Evolutionary conservation across 2,888 invertebrate species (phyloP).

Genomic region (Agrochola lychnidis): DNA sequence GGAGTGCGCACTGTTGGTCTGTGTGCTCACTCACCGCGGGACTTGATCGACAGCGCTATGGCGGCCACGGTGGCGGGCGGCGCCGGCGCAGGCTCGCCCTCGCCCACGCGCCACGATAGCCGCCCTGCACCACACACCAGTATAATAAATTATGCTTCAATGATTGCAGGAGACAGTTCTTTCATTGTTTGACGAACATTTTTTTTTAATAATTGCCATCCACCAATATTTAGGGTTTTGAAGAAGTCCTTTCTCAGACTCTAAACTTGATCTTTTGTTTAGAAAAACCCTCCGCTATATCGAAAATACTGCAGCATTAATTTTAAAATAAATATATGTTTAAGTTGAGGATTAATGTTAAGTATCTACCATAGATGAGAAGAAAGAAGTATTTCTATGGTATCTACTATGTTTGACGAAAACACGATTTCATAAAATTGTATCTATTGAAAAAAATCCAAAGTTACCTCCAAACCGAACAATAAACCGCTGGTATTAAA

Average conservation of each 20-base stretch:
- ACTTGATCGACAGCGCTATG: conserved; percentile 86
- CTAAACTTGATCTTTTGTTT: conserved; percentile 12
- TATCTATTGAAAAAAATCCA: too few species aligned
- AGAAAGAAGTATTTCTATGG: too few species aligned
- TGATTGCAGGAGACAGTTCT: not conserved
- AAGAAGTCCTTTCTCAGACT: not conserved
- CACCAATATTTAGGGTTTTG: not conserved
- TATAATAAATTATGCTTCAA: not conserved
- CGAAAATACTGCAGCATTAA: too few species aligned
- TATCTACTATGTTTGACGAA: too few species aligned
- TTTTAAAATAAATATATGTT: too few species aligned
- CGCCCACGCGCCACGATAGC: conserved; percentile 64
- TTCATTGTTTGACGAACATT: not conserved
- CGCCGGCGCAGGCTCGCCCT: conserved; percentile 61
- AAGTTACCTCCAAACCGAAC: too few species aligned
- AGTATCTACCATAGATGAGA: too few species aligned
- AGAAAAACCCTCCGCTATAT: too few species aligned
- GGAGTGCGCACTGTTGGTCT: conserved; percentile 31
- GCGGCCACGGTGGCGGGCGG: conserved; percentile 80
- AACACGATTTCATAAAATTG: too few species aligned
- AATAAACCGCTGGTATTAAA: too few species aligned
- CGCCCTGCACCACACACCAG: conserved; percentile 44
- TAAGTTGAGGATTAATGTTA: too few species aligned
- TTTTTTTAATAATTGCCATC: not conserved
- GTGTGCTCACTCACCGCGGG: conserved; percentile 82